Base-by-base conservation (phyloP, 2,888 invertebrate species). In the Cerastoderma edule region DNA sequence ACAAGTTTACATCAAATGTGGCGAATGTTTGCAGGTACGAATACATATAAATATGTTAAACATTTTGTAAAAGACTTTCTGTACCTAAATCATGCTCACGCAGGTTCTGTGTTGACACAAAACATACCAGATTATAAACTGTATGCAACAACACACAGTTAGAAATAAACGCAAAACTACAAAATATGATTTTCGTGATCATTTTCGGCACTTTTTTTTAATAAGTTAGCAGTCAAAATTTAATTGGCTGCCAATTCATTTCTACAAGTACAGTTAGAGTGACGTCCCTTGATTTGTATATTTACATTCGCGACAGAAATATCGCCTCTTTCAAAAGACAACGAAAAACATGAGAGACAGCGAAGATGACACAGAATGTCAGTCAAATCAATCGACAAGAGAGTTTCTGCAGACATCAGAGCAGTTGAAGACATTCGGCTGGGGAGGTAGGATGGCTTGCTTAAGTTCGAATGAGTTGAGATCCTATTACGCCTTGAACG, bases 391-490 rank as follows among this genome's bases (percentile, higher is more conserved):
- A 65, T 39, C 39, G 53, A 48, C 46, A 22, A 60, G 33, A 6
- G 70, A 72, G n/a, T 35, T 56, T 35, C 77, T 75, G 16, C 78
- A 56, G 48, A 56, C 79, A 19, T 72, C 79, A 27, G 75, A 75
- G 19, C 69, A 80, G 24, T 71, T 87, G 33, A 78, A 76, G 28
- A 68, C 63, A 22, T 76, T 72, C 57, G 86, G 86, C 56, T 87
- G 86, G 85, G 78, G 85, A 56, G 87, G 87, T 87, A 76, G 78
- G 56, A 19, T 46, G 24, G 6, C n/a, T 39, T 22, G 28, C 24
- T 8, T 27, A 27, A 27, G 10, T 56, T 5, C 28, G 19, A 56
- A n/a, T n/a, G n/a, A n/a, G n/a, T n/a, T n/a, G n/a, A n/a, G n/a
- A n/a, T n/a, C n/a, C n/a, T n/a, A n/a, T n/a, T n/a, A n/a, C n/a